Percentiles rank a stretch among this genome's conserved stretches.
These are phyloP conservation scores for Merodon equestris DNA, from an alignment of 2,888 invertebrate species.

Conservation along the genomic window DNA sequence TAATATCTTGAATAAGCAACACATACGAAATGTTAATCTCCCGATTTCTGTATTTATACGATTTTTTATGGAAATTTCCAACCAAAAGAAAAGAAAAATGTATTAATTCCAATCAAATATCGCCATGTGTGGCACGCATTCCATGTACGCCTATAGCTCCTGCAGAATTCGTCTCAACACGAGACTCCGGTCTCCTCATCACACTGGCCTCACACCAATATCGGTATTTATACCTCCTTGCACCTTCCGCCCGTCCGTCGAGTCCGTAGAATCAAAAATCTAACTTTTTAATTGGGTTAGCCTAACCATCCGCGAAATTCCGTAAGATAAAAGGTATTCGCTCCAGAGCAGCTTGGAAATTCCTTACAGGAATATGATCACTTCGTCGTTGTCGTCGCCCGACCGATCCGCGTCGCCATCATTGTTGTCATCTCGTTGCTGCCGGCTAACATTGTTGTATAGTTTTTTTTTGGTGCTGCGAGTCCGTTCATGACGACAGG, in stretches of 20 bases:
- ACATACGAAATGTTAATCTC: no score
- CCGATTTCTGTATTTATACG: no score
- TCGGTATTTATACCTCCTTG: conserved; percentile 28
- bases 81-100: conserved; percentile 7
- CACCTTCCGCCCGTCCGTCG: conserved; percentile 10
- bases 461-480: conserved; percentile 5
- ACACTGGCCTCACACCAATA: conserved; percentile 58
- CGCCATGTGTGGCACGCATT: conserved; percentile 68
- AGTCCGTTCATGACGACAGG: neutral
- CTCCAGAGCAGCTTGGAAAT: conserved; percentile 63
- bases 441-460: conserved; percentile 6
- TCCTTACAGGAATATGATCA: conserved; percentile 69
- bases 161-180: conserved; percentile 61
- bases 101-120: conserved; percentile 65
- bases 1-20: no score
- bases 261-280: conserved; percentile 62
- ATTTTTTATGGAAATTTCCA: no score
- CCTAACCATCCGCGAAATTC: conserved; percentile 72
- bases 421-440: conserved; percentile 1
- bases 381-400: conserved; percentile 54
- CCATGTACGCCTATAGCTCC: conserved; percentile 52
- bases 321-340: conserved; percentile 70
- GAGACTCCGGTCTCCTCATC: conserved; percentile 36
- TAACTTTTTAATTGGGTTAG: conserved; percentile 71
- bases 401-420: conserved; percentile 22